Percentiles rank a stretch among this genome's conserved stretches.
Conservation (phyloP, 2,888 invertebrate genomes). For the Agonum fuliginosum region DNA sequence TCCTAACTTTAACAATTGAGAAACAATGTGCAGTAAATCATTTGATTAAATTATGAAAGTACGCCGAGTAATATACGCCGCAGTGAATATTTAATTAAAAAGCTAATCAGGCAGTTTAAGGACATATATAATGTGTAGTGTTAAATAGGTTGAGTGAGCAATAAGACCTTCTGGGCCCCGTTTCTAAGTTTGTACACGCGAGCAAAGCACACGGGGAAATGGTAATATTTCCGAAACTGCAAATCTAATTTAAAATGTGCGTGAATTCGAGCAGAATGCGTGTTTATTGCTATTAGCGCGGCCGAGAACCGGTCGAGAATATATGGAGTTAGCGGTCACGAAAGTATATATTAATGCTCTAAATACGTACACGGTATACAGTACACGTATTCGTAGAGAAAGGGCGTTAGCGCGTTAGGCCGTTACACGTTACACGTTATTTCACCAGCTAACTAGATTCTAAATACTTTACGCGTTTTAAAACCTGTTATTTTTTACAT, state of each 20-base stretch:
- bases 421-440: no score
- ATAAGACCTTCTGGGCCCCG: not conserved
- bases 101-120: not conserved
- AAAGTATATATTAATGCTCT: constrained; percentile 40
- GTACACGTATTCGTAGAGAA: not conserved
- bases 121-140: not conserved
- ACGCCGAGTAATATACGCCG: not conserved
- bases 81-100: not conserved
- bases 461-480: not conserved
- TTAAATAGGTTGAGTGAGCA: constrained; percentile 2
- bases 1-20: no score
- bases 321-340: constrained; percentile 45
- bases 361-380: constrained; percentile 21
- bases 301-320: constrained; percentile 31
- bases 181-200: constrained; percentile 19
- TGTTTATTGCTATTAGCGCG: constrained; percentile 52
- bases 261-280: constrained; percentile 38
- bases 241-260: constrained; percentile 53
- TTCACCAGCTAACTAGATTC: constrained; percentile 29
- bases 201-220: constrained; percentile 24
- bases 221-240: constrained; percentile 47
- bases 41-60: no score
- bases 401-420: no score
- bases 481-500: constrained; percentile 21
- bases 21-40: no score